phyloP scores from a whole-genome alignment of 1,140 invertebrate species.

The Procambarus clarkii region DNA sequence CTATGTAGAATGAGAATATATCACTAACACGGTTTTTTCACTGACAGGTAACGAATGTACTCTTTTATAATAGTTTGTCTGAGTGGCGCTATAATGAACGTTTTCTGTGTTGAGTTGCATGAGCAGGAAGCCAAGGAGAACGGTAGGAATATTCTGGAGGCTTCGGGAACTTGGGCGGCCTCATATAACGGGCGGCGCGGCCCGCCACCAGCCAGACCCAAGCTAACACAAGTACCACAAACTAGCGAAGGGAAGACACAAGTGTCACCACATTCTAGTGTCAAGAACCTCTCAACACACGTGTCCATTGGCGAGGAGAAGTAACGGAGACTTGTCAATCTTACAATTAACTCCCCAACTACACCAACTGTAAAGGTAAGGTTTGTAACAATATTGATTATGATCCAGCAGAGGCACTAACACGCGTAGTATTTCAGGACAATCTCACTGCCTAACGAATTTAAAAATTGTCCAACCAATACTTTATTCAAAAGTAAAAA shows the following conservation, averaged over 20 bases:
- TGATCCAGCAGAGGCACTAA: too few species aligned
- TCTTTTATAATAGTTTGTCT: not conserved
- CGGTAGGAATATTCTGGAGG: not conserved
- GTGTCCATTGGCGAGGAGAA: too few species aligned
- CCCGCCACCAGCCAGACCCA: not conserved
- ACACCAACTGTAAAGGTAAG: too few species aligned
- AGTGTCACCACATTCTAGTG: not conserved
- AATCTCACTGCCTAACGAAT: too few species aligned
- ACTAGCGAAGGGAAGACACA: not conserved
- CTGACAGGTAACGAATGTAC: not conserved
- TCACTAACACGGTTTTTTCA: too few species aligned
- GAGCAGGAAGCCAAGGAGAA: not conserved
- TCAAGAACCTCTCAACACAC: not conserved
- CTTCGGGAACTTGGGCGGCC: not conserved
- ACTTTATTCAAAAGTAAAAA: too few species aligned
- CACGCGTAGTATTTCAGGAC: too few species aligned
- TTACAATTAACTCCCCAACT: too few species aligned
- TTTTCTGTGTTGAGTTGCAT: not conserved
- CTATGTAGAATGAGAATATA: too few species aligned
- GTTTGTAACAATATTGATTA: too few species aligned
- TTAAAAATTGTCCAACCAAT: too few species aligned
- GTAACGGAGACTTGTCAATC: too few species aligned
- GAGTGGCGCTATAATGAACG: not conserved
- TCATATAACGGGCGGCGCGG: not conserved
- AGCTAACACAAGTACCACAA: not conserved